These are phyloP conservation scores for Polydesmus complanatus DNA, from an alignment of 2,888 invertebrate genomes.

Conservation along the genomic window DNA sequence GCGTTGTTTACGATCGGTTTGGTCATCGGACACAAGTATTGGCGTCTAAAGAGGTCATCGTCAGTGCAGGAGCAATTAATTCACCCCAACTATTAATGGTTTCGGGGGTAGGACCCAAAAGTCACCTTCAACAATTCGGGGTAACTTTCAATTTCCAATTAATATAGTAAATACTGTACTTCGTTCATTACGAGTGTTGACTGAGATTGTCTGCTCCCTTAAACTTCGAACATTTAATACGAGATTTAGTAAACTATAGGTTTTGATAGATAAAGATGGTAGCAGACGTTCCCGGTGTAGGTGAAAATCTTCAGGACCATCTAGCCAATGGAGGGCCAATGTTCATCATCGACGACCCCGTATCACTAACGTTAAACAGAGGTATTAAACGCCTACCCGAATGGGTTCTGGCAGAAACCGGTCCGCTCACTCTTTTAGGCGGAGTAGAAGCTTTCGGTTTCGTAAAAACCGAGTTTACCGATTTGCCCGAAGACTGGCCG, in stretches of 20 bases:
- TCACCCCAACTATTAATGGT: neutral
- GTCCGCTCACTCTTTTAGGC: conserved; percentile 74
- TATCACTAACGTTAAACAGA: conserved; percentile 63
- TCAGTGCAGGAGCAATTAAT: neutral
- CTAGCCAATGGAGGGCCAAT: conserved; percentile 38
- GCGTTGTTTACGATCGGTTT: neutral
- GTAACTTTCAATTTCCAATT: neutral
- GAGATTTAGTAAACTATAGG: neutral
- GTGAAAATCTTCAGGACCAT: conserved; percentile 38
- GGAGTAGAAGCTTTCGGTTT: conserved; percentile 79
- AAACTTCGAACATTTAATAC: too few species aligned
- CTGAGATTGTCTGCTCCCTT: too few species aligned
- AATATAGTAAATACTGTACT: conserved; percentile 25
- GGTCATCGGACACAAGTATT: neutral
- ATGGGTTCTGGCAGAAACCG: conserved; percentile 63
- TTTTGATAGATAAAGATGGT: neutral
- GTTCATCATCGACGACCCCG: conserved; percentile 47
- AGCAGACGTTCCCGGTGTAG: neutral
- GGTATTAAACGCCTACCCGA: conserved; percentile 64
- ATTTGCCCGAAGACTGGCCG: conserved; percentile 74
- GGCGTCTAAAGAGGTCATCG: neutral
- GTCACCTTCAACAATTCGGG: neutral
- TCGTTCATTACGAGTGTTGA: neutral
- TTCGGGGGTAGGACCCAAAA: neutral
- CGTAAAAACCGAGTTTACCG: conserved; percentile 79